These are phyloP conservation scores for Percopsis omiscomaycus DNA, from an alignment of 2,797 vertebrate genomes.

Conservation along the genomic window DNA sequence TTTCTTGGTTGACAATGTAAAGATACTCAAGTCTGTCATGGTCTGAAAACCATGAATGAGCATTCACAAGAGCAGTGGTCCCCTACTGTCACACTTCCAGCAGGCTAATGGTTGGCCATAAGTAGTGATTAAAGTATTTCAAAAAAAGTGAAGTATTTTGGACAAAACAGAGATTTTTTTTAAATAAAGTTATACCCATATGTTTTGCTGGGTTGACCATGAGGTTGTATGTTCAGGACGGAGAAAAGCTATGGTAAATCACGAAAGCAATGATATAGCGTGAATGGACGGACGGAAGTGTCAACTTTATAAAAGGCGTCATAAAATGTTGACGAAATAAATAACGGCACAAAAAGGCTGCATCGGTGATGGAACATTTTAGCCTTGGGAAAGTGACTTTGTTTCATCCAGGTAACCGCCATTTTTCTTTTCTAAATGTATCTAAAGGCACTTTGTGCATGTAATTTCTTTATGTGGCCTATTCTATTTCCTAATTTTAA, in stretches of 20 bases:
- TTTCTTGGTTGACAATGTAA: slow-evolving; percentile 70
- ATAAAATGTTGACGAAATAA: neutral
- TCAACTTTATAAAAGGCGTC: neutral
- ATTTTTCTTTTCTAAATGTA: too few species aligned
- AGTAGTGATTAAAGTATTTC: slow-evolving; percentile 53
- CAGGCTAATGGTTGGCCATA: slow-evolving; percentile 49
- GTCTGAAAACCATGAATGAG: slow-evolving; percentile 73
- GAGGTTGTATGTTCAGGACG: neutral
- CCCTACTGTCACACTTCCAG: slow-evolving; percentile 58
- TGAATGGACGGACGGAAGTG: neutral
- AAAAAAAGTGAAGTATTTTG: slow-evolving; percentile 39
- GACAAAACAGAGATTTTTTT: slow-evolving; percentile 38
- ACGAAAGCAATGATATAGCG: neutral
- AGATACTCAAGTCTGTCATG: slow-evolving; percentile 73
- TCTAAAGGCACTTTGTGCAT: too few species aligned
- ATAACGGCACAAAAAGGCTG: too few species aligned
- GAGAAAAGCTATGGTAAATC: neutral
- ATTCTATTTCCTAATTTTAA: too few species aligned
- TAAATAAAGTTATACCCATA: slow-evolving; percentile 5
- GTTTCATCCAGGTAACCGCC: too few species aligned
- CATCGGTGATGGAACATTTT: too few species aligned
- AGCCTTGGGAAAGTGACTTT: too few species aligned
- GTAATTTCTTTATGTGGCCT: too few species aligned
- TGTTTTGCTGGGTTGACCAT: slow-evolving; percentile 2
- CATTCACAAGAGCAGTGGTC: slow-evolving; percentile 71